Evolutionary conservation across 2,797 vertebrate genomes (phyloP), one percentile per base, ranked within the genome.

Genomic region (Argyrosomus regius): DNA sequence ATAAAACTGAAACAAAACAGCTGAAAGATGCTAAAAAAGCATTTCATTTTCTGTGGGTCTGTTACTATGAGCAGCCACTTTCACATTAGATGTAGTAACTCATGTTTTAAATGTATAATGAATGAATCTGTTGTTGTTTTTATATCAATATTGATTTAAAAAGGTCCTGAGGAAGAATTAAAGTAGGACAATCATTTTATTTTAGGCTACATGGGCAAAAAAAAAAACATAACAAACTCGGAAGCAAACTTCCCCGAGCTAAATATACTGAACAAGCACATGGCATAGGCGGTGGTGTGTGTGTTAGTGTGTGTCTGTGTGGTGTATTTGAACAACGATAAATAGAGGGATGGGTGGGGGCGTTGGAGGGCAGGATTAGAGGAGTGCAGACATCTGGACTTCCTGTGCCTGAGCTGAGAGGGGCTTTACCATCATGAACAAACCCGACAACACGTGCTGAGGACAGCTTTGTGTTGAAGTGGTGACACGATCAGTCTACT

Each of bases 311-410:
- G 22, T 45, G 3, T 56, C 9, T 20, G 20, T 82, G 45, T 24
- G 13, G n/a, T 76, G 64, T 26, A 49, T 85, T 39, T 85, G 70
- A 73, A 67, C 71, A 20, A 26, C 69, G 53, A 69, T 69, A 52
- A 64, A 78, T 39, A 56, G 68, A 67, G 54, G 63, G 59, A 59
- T 48, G 74, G 68, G 63, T 16, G 59, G 82, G 82, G 60, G 67
- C 79, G 77, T 22, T 35, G 24, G 72, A 59, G 14, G 65, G 59
- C 39, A 77, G 88, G 91, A 92, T 92, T 92, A 91, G 77, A 83
- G 76, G 64, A 84, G 63, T 52, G 58, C 7, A 20, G 75, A 89
- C 90, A 93, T 90, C 91, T 91, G 90, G 90, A 89, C 83, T 86
- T 65, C 9, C 68, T 57, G 52, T 63, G 66, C 66, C 63, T 80